A percentile compares a stretch with the other conserved stretches of the same genome.
Evolutionary conservation across 2,888 invertebrate species (phyloP).

Genomic region (Germaria angustata): DNA sequence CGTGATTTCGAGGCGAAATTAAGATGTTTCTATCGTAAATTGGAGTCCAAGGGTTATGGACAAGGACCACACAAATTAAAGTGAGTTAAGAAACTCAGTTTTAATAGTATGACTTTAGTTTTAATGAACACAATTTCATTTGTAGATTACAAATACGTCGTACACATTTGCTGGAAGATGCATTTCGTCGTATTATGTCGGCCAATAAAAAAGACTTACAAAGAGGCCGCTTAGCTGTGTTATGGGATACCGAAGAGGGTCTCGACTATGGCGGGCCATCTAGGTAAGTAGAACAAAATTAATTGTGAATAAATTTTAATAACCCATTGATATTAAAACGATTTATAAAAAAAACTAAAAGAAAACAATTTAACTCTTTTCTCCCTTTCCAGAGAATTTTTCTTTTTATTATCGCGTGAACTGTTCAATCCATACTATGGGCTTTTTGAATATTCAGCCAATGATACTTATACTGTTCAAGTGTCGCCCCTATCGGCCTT

Average conservation of each 20-base stretch:
- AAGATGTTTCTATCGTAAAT: conserved; percentile 94
- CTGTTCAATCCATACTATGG: conserved; percentile 99
- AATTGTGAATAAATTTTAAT: not conserved
- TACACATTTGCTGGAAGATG: conserved; percentile 96
- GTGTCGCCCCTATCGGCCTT: conserved; percentile 97
- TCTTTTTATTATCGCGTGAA: conserved; percentile 97
- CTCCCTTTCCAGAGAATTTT: conserved; percentile 88
- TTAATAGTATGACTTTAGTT: not conserved
- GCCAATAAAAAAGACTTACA: conserved; percentile 97
- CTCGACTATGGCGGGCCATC: conserved; percentile 99
- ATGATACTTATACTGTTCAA: conserved; percentile 98
- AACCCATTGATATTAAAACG: no score
- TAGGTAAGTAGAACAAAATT: conserved; percentile 71
- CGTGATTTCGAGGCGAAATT: conserved; percentile 97
- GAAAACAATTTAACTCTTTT: not conserved
- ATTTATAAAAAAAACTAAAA: no score
- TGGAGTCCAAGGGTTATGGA: conserved; percentile 97
- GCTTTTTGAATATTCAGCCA: conserved; percentile 98
- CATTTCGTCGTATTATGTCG: conserved; percentile 97
- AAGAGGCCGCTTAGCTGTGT: conserved; percentile 95
- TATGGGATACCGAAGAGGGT: conserved; percentile 97
- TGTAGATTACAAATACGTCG: conserved; percentile 93
- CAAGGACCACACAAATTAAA: conserved; percentile 98
- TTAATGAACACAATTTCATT: not conserved
- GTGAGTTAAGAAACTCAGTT: conserved; percentile 80